These are phyloP conservation scores for Hippocampus guttulatus DNA, from an alignment of 2,113 vertebrate genomes.

Conservation along the genomic window DNA sequence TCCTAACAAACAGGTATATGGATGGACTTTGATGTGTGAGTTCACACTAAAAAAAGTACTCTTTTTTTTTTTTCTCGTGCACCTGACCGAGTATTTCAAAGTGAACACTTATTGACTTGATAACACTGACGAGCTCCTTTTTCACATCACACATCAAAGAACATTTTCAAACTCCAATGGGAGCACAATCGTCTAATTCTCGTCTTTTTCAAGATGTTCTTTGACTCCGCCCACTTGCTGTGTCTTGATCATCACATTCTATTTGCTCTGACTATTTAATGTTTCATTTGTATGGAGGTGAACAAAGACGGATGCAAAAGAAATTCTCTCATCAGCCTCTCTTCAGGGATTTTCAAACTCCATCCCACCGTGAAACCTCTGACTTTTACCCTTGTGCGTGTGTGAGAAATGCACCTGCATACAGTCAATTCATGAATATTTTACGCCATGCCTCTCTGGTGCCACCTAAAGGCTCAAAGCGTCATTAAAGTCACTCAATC, in stretches of 20 bases:
- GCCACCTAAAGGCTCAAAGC: conserved; percentile 61
- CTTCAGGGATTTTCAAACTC: conserved; percentile 15
- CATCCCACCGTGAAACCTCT: conserved; percentile 28
- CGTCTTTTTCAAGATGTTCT: conserved; percentile 46
- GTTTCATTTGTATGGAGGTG: neutral
- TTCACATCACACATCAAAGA: conserved; percentile 53
- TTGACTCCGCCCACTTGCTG: conserved; percentile 24
- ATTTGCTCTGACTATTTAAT: neutral
- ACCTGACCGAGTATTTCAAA: neutral
- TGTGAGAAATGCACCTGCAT: neutral
- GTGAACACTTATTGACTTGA: conserved; percentile 26
- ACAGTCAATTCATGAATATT: neutral
- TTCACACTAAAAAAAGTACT: too few relatives aligned
- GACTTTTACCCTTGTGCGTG: conserved; percentile 14
- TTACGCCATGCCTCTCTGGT: conserved; percentile 34
- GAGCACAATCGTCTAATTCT: conserved; percentile 27
- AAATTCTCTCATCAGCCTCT: conserved; percentile 20
- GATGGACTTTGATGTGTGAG: neutral
- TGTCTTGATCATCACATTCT: neutral
- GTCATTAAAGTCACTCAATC: conserved; percentile 44
- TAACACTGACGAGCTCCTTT: conserved; percentile 40
- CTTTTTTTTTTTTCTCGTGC: neutral
- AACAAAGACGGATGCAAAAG: conserved; percentile 4
- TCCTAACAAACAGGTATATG: too few relatives aligned
- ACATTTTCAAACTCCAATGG: conserved; percentile 40